Base-by-base conservation (phyloP, 1,140 invertebrate species). In the Neodiprion virginianus region DNA sequence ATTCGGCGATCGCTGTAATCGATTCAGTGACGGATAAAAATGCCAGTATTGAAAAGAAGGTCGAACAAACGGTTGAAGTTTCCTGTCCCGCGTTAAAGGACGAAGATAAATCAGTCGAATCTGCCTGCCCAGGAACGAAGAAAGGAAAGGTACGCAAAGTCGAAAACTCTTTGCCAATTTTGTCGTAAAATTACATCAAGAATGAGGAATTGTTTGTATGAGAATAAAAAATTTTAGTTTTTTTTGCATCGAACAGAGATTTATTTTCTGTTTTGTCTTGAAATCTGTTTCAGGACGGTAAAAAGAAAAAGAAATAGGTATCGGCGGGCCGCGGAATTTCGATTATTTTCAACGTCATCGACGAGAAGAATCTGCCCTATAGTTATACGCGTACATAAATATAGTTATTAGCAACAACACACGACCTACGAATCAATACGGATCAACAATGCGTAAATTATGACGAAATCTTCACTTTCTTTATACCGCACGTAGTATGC, bases 141-240 rank as follows among this genome's bases (percentile, higher is more conserved):
- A 61, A 61, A 17, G 53, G 53, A 61, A 61, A 17, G n/a, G 53
- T 61, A 61, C n/a, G 53, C 11, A 61, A 17, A 61, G 11, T 61
- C n/a, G 53, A 61, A 61, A 14, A 61, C n/a, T 61, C 53, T 17
- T 17, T 61, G 53, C 28, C 28, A 40, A 40, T 40, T 40, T 40
- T 40, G 28, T 4, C 5, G 28, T 40, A 40, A 40, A 40, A 1
- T 40, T 40, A 40, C 71, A 67, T 78, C 77, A 80, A 82, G 75
- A 40, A 40, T 82, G 77, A 73, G 71, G 76, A 23, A 67, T 79
- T 71, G 75, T 75, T 79, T 40, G 69, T 82, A 77, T 21, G 69
- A 74, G 69, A 72, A 80, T 48, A 49, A 68, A 78, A 75, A 73
- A 66, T 77, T 47, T 48, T 49, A 72, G 12, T 71, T 66, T 14